These are phyloP conservation scores for Andrena praecox DNA, from an alignment of 2,888 invertebrate species.

Conservation along the genomic window DNA sequence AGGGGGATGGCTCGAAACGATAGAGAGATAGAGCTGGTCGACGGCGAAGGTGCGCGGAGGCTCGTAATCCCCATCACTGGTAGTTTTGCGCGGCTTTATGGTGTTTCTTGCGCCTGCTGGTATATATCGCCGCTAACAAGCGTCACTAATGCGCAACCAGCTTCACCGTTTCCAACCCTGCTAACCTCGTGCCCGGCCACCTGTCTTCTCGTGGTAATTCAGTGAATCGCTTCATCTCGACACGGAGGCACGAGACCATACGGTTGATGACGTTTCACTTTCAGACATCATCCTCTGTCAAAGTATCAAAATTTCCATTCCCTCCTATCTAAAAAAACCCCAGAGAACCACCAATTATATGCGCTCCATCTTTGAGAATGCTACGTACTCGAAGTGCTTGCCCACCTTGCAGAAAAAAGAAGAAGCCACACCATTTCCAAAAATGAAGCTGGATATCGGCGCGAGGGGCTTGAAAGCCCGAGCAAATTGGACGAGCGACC, in stretches of 20 bases:
- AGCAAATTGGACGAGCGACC: slow-evolving; percentile 71
- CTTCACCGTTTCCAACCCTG: slow-evolving; percentile 42
- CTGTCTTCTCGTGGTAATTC: slow-evolving; percentile 68
- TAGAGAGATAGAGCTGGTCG: slow-evolving; percentile 61
- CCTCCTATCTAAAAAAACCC: no score
- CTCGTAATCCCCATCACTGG: slow-evolving; percentile 65
- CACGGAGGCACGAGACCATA: slow-evolving; percentile 9
- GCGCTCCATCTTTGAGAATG: no score
- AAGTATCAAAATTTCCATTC: no score
- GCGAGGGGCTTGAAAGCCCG: slow-evolving; percentile 55
- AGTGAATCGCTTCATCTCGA: slow-evolving; percentile 68
- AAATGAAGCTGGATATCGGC: slow-evolving; percentile 4
- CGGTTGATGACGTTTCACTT: neutral
- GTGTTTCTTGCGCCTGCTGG: slow-evolving; percentile 70
- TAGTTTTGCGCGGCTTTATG: slow-evolving; percentile 70
- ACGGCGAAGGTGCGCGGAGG: slow-evolving; percentile 33
- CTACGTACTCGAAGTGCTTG: no score
- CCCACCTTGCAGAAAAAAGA: neutral
- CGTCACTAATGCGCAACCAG: slow-evolving; percentile 69
- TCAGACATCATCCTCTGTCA: neutral
- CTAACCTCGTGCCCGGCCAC: slow-evolving; percentile 48
- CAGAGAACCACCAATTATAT: no score
- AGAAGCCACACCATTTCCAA: neutral
- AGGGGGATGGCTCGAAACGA: slow-evolving; percentile 38
- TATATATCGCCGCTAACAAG: slow-evolving; percentile 64